Evolutionary conservation across 2,888 invertebrate genomes (phyloP), one percentile per base, ranked within the genome.

Genomic region (Epinotia demarniana): DNA sequence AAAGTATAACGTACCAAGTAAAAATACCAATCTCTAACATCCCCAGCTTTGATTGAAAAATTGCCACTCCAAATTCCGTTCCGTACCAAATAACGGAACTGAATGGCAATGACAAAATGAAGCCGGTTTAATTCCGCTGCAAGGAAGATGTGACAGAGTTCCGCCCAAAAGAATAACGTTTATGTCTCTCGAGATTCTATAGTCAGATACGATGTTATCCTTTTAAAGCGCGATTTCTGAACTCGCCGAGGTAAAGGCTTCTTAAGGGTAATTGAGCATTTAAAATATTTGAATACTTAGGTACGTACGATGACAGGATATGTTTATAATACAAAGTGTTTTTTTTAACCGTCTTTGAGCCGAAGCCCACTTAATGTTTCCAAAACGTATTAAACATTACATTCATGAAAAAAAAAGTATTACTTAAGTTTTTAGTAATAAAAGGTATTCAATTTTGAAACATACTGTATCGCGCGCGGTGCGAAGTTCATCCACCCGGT

Each of bases 41-140:
- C 55, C 61, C 33, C 2, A 55, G 62, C 46, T 63, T 57, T 58
- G 57, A 74, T 57, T 69, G 74, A 62, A 73, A 74, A 68, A 70
- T 49, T 33, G 62, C 69, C 46, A 58, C 16, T 74, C 57, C 12
- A 49, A 58, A 74, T 64, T 58, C 49, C 58, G 49, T 53, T 60
- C 64, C 46, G 33, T 74, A 57, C 27, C 49, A n/a, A 49, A 60
- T 73, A 73, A 67, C 46, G 16, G 49, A 64, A 6, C 43, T 67
- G 61, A 53, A 43, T 6, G 46, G 57, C 43, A 8, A 39, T 39
- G n/a, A 53, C 33, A 16, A 58, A 53, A 71, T 55, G 18, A 46
- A 71, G 71, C 62, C 13, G 12, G 27, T 19, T 53, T 62, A 61
- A 62, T 71, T 19, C 53, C 39, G 18, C 57, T 53, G 61, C 61